Conservation (phyloP, 2,888 invertebrate genomes). For the Cosmorhoe ocellata region DNA sequence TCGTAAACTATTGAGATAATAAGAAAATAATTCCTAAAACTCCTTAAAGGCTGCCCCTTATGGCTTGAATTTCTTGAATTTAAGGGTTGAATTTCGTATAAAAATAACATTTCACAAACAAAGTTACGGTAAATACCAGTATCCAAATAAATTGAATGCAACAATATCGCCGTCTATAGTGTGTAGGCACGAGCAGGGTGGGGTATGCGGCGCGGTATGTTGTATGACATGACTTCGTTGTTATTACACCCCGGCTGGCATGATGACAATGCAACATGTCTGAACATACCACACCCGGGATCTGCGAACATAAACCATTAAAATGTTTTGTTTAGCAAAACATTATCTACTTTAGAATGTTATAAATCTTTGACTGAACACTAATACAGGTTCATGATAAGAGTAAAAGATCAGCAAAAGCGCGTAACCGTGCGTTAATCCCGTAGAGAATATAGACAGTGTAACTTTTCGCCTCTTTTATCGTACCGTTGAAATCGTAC, state of each 20-base stretch:
- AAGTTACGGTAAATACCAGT: too few species aligned
- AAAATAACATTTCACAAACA: too few species aligned
- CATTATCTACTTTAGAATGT: background rate
- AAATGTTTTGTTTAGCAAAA: slow-evolving; percentile 3
- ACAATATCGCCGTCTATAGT: slow-evolving; percentile 46
- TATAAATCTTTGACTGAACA: slow-evolving; percentile 4
- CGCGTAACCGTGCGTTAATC: slow-evolving; percentile 71
- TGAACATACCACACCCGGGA: slow-evolving; percentile 35
- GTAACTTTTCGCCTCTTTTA: slow-evolving; percentile 77
- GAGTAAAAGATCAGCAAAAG: slow-evolving; percentile 47
- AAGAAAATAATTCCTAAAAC: too few species aligned
- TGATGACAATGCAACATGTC: slow-evolving; percentile 38
- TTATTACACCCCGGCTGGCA: slow-evolving; percentile 44
- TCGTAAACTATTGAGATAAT: too few species aligned
- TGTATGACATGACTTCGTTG: slow-evolving; percentile 42
- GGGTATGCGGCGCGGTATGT: slow-evolving; percentile 32
- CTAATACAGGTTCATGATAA: slow-evolving; percentile 22
- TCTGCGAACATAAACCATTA: slow-evolving; percentile 3
- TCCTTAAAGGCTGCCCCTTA: too few species aligned
- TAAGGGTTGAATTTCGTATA: too few species aligned
- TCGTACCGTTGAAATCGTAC: slow-evolving; percentile 80
- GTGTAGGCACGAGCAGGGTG: slow-evolving; percentile 35
- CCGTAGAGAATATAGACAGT: slow-evolving; percentile 69
- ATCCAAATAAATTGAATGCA: slow-evolving; percentile 63
- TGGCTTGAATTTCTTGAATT: too few species aligned